A percentile compares a stretch with the other conserved stretches of the same genome.
Evolutionary conservation across 2,888 invertebrate genomes (phyloP).

Genomic region (Anorthoa munda): DNA sequence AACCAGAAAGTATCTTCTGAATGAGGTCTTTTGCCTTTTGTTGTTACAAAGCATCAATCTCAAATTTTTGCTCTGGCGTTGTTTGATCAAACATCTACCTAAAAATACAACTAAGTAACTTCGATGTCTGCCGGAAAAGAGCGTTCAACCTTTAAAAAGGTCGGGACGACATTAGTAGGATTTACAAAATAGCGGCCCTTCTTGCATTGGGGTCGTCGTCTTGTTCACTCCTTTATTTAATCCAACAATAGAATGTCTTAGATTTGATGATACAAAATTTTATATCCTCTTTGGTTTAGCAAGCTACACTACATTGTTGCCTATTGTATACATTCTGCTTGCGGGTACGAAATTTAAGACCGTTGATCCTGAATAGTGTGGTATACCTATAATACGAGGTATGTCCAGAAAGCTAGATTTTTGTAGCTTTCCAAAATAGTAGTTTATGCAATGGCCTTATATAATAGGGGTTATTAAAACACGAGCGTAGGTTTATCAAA

Average conservation of each 20-base stretch:
- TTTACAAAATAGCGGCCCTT: constrained; percentile 23
- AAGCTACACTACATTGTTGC: constrained; percentile 6
- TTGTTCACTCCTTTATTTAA: constrained; percentile 31
- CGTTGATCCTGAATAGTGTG: background rate
- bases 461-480: too few relatives aligned
- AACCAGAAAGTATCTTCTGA: background rate
- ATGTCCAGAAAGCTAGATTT: too few relatives aligned
- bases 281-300: constrained; percentile 15
- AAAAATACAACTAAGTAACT: constrained; percentile 10
- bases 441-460: too few relatives aligned
- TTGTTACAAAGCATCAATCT: background rate
- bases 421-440: too few relatives aligned
- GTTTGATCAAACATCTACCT: background rate
- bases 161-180: constrained; percentile 41
- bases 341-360: constrained; percentile 6
- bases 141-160: constrained; percentile 53
- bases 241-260: constrained; percentile 12
- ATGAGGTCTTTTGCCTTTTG: background rate
- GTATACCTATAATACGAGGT: too few relatives aligned
- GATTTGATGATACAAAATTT: constrained; percentile 6
- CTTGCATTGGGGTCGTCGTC: constrained; percentile 21
- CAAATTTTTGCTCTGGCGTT: background rate
- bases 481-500: too few relatives aligned
- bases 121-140: constrained; percentile 32
- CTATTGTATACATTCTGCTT: constrained; percentile 16